These are phyloP conservation scores for Ursus arctos DNA, from an alignment of 2,113 vertebrate species.

Conservation along the genomic window DNA sequence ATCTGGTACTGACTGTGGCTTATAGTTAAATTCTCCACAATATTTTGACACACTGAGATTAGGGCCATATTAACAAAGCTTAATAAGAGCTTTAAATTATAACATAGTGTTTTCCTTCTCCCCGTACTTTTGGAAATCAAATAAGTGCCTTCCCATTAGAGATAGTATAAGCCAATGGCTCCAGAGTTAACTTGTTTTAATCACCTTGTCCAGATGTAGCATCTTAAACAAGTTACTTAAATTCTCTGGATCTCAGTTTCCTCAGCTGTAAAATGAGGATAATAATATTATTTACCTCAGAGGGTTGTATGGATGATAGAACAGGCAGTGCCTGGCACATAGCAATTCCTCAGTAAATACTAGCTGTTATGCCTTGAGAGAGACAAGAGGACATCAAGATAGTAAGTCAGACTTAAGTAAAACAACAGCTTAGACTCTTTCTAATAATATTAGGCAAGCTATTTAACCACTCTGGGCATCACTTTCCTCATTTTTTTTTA, in stretches of 20 bases:
- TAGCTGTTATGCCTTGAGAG: neutral
- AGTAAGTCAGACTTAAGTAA: neutral
- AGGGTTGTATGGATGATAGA: neutral
- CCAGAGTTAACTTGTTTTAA: neutral
- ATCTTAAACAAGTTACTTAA: neutral
- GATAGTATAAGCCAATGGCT: neutral
- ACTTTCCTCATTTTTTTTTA: neutral
- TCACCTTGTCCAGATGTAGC: neutral
- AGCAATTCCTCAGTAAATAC: neutral
- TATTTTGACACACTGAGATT: conserved; percentile 7
- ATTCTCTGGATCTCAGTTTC: neutral
- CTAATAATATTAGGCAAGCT: neutral
- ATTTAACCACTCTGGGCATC: neutral
- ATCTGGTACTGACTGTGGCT: neutral
- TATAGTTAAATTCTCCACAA: neutral
- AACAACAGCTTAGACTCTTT: neutral
- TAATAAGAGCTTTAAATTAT: neutral
- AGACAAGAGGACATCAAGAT: neutral
- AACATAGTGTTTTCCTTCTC: neutral
- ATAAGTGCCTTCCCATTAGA: neutral
- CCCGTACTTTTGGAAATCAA: neutral
- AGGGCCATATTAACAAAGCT: neutral
- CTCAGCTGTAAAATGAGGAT: neutral
- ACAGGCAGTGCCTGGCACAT: neutral
- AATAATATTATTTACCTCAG: neutral